Evolutionary conservation across 2,888 invertebrate genomes (phyloP), one percentile per base, ranked within the genome.

Genomic region (Parnassius smintheus): DNA sequence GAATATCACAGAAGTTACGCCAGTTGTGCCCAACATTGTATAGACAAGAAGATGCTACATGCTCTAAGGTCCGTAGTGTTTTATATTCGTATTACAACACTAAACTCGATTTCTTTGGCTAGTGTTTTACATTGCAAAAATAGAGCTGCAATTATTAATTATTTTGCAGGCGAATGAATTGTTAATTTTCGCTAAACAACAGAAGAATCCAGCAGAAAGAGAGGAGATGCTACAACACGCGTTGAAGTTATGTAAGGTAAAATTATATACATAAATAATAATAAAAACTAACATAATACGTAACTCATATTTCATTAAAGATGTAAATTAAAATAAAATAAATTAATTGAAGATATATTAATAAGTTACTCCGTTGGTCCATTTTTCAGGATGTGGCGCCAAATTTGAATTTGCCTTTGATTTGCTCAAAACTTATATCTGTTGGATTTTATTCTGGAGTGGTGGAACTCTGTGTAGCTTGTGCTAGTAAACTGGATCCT

Each of bases 1-100:
- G 97, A 1, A 97, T 99, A 66, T 98, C 98, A 65, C 92, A 94
- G 35, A 96, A 96, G 77, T 87, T 99, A 61, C 93, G 98, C 55
- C 96, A 98, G 74, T 94, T 97, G 1, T 99, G 99, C 77, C 99
- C 99, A 0, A 96, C 96, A 72, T 92, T 99, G 41, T 99, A 98
- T 82, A 95, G 96, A 68, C 95, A 95, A 74, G 99, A 99, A 91
- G 99, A 99, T 86, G 99, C 98, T 3, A 96, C 97, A 11, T 98
- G 97, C 74, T 97, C 98, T 2, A 98, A 98, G 92, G 98, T 56
- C 41, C 18, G 2, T 22, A 53, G 7, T 35, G 35, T 35, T 35
- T 35, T 35, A 35, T 35, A 4, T 35, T 35, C 35, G 3, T 35
- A 35, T 35, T 35, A 35, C 35, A 35, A 35, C 4, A 35, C 35